A percentile compares a stretch with the other conserved stretches of the same genome.
Conservation (phyloP, 2,797 vertebrate genomes). For the Telmatherina bonti region DNA sequence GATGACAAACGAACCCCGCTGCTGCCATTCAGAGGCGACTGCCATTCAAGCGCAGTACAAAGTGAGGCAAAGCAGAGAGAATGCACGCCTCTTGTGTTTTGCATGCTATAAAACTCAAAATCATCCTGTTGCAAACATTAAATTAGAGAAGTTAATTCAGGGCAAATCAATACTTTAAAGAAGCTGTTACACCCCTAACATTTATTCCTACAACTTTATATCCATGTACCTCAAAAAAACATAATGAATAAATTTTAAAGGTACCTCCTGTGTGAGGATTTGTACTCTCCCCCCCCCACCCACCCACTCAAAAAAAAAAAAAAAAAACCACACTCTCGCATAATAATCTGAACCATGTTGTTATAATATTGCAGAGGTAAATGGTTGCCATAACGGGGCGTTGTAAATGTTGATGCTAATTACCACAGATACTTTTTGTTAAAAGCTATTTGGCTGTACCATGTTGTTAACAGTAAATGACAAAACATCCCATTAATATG, state of each 20-base stretch:
- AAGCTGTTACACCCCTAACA: neutral
- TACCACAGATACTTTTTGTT: conserved; percentile 46
- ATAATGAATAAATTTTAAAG: neutral
- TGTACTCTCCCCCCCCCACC: too few relatives aligned
- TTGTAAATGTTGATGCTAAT: conserved; percentile 59
- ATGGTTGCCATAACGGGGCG: conserved; percentile 43
- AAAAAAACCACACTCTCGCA: neutral
- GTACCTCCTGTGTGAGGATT: neutral
- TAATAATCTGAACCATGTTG: conserved; percentile 19
- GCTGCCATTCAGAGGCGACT: conserved; percentile 75
- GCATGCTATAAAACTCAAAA: neutral
- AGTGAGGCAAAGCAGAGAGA: conserved; percentile 24
- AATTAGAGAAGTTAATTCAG: neutral
- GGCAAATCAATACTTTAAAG: neutral
- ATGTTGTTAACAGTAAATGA: conserved; percentile 49
- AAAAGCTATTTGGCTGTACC: conserved; percentile 57
- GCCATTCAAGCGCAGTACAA: conserved; percentile 69
- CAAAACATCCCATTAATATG: conserved; percentile 56
- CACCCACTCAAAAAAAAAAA: too few relatives aligned
- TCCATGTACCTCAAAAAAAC: neutral
- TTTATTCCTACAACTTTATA: neutral
- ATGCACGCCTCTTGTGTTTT: neutral
- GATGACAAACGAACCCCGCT: conserved; percentile 74
- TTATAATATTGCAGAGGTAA: conserved; percentile 33
- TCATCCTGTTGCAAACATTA: neutral